Percentiles rank a stretch among this genome's conserved stretches.
Evolutionary conservation across 2,113 vertebrate genomes (phyloP).

Genomic region (Taxidea taxus): DNA sequence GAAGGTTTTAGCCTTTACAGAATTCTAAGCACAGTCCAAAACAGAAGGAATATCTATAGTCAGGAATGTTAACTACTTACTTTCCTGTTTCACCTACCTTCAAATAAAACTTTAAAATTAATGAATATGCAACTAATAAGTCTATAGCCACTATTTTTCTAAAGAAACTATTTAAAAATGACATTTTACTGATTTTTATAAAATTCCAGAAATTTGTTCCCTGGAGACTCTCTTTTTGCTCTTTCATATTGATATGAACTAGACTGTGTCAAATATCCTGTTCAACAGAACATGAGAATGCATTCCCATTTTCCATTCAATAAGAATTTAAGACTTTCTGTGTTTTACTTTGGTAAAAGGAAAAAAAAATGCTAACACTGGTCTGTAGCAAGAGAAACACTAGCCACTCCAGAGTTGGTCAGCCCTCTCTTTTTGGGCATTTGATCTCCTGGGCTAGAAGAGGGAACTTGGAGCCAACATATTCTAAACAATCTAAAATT

Average conservation of each 20-base stretch:
- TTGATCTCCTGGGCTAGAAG: neutral
- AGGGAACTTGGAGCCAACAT: neutral
- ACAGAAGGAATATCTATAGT: neutral
- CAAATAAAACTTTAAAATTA: neutral
- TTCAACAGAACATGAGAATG: neutral
- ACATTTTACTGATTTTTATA: constrained; percentile 20
- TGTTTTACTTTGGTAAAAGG: too few relatives aligned
- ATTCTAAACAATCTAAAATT: constrained; percentile 15
- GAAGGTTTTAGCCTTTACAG: neutral
- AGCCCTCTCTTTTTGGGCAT: neutral
- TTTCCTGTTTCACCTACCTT: constrained; percentile 12
- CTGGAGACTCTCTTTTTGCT: neutral
- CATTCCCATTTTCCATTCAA: neutral
- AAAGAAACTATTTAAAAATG: neutral
- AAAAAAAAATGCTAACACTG: neutral
- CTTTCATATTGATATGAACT: neutral
- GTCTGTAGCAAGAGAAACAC: neutral
- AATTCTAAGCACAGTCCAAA: constrained; percentile 24
- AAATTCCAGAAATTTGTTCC: neutral
- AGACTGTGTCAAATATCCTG: neutral
- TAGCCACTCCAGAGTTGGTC: neutral
- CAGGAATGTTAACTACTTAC: neutral
- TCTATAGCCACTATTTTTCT: neutral
- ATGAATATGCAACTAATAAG: neutral
- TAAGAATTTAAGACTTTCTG: constrained; percentile 29